Percentiles rank a stretch among this genome's conserved stretches.
These are phyloP conservation scores for Sesamia inferens DNA, from an alignment of 2,888 invertebrate genomes.

Conservation along the genomic window DNA sequence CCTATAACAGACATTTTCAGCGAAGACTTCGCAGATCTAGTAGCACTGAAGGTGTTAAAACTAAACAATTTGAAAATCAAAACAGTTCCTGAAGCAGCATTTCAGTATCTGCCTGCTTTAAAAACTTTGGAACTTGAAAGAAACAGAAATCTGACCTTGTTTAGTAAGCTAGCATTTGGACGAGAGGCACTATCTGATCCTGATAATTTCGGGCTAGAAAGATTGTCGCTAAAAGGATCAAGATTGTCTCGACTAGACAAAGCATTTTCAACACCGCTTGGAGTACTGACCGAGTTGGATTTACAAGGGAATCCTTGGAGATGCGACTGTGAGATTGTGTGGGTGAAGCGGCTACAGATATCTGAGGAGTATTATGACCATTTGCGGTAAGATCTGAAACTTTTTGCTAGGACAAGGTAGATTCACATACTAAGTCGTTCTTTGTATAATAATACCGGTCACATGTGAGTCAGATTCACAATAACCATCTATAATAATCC, in stretches of 20 bases:
- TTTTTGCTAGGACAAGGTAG: neutral
- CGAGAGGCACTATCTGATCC: conserved; percentile 79
- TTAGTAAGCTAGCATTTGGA: conserved; percentile 85
- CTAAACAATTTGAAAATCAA: conserved; percentile 90
- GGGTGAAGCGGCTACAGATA: conserved; percentile 86
- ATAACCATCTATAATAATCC: too few relatives aligned
- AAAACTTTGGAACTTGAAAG: conserved; percentile 88
- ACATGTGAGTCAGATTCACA: too few relatives aligned
- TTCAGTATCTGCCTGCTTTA: conserved; percentile 88
- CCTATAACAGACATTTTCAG: conserved; percentile 85
- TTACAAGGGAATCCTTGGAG: conserved; percentile 91
- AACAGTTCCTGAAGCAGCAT: conserved; percentile 88
- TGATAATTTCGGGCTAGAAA: conserved; percentile 83
- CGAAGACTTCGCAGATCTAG: conserved; percentile 86
- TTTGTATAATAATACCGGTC: neutral
- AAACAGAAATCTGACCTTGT: conserved; percentile 87
- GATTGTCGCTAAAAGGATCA: conserved; percentile 85
- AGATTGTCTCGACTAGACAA: conserved; percentile 80
- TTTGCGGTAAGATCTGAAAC: conserved; percentile 79
- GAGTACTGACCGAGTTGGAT: conserved; percentile 84
- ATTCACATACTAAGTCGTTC: neutral
- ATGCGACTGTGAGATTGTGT: conserved; percentile 91
- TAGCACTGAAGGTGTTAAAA: conserved; percentile 87
- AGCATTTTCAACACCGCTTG: conserved; percentile 83
- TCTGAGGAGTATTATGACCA: conserved; percentile 80